These are phyloP conservation scores for Rafetus swinhoei DNA, from an alignment of 2,113 vertebrate genomes.

Conservation along the genomic window DNA sequence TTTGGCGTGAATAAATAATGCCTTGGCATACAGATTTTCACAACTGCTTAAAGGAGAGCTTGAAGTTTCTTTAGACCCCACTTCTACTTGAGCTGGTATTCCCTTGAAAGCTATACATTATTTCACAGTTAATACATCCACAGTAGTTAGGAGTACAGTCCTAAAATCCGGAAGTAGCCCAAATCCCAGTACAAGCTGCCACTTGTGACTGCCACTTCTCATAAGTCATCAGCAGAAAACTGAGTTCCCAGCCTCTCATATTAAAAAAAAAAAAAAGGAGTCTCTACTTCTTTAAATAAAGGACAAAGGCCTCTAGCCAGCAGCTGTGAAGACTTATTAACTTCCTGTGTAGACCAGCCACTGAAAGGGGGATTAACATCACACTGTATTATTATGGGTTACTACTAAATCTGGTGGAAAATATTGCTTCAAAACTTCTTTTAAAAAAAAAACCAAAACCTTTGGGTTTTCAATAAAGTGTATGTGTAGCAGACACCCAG, in stretches of 20 bases:
- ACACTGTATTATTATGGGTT: no score
- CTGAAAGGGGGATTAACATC: background rate
- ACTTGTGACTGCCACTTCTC: fast-evolving
- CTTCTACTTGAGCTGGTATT: background rate
- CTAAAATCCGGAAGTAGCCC: fast-evolving
- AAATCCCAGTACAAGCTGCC: background rate
- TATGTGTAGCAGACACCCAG: no score
- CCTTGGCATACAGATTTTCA: background rate
- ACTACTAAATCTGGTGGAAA: background rate
- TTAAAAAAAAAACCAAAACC: no score
- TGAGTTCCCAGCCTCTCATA: background rate
- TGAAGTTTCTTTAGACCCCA: background rate
- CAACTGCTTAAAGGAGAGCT: conserved; percentile 27
- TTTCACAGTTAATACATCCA: background rate
- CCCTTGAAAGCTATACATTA: background rate
- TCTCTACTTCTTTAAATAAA: background rate
- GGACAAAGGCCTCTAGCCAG: background rate
- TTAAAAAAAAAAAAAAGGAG: background rate
- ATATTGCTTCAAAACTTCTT: background rate
- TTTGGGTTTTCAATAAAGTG: background rate
- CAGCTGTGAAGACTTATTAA: background rate
- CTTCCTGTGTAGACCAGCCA: background rate
- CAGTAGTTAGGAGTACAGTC: background rate
- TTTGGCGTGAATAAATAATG: background rate
- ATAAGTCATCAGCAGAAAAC: background rate